These are phyloP conservation scores for Homarus gammarus DNA, from an alignment of 2,888 invertebrate genomes.

Conservation along the genomic window DNA sequence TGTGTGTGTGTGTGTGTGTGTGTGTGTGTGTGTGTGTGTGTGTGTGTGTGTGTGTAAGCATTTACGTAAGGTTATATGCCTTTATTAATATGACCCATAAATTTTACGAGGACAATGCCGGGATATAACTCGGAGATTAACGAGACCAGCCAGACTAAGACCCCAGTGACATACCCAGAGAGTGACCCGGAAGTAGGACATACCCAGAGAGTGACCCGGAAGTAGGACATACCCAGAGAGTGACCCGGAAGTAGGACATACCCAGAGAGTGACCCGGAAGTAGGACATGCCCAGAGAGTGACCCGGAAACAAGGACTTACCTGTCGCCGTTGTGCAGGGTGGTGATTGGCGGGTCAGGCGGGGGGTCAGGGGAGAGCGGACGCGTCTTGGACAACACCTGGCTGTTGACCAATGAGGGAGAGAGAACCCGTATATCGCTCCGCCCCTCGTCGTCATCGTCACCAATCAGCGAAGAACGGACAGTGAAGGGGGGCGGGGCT, in stretches of 20 bases:
- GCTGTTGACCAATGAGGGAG: constrained; percentile 75
- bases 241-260: background rate
- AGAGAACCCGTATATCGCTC: constrained; percentile 72
- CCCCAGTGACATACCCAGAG: no score
- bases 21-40: constrained; percentile 21
- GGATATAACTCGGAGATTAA: background rate
- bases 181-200: no score
- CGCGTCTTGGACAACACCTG: constrained; percentile 75
- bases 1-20: no score
- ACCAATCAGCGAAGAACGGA: constrained; percentile 44
- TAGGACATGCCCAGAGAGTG: background rate
- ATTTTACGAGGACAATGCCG: no score
- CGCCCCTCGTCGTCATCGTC: constrained; percentile 58
- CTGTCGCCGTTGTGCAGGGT: constrained; percentile 37
- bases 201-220: no score
- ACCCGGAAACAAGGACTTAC: constrained; percentile 34
- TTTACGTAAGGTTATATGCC: background rate
- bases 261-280: background rate
- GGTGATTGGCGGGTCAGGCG: constrained; percentile 25
- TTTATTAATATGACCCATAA: background rate
- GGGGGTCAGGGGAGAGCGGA: constrained; percentile 73
- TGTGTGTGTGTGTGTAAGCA: no score
- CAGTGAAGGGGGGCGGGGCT: background rate
- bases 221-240: background rate
- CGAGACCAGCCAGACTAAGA: no score